Conservation (phyloP, 2,797 vertebrate species). For the Hipposideros larvatus region DNA sequence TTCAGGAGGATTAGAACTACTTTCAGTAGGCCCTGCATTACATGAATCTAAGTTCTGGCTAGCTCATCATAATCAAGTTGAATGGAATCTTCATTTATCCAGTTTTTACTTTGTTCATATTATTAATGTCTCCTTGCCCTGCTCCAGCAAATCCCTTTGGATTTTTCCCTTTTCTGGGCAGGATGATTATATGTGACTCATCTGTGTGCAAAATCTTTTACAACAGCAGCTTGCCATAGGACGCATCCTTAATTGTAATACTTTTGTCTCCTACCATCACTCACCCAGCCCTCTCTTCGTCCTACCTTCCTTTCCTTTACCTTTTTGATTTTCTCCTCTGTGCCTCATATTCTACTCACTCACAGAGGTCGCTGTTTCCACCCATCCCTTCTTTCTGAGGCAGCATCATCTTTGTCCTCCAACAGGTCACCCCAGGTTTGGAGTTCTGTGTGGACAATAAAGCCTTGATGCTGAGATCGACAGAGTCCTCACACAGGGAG, state of each 20-base stretch:
- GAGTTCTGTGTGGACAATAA: not conserved
- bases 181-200: not conserved
- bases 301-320: not conserved
- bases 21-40: conserved; percentile 4
- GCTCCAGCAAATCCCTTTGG: conserved; percentile 33
- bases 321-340: not conserved
- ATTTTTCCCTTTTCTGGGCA: conserved; percentile 11
- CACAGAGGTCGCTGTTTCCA: not conserved
- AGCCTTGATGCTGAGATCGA: not conserved
- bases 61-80: conserved; percentile 38
- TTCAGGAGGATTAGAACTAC: not conserved
- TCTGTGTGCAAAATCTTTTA: conserved; percentile 40
- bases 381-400: not conserved
- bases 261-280: not conserved
- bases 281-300: not conserved
- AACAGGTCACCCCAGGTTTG: not conserved
- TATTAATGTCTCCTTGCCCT: conserved; percentile 1
- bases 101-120: conserved; percentile 30
- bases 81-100: conserved; percentile 36
- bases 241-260: not conserved
- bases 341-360: not conserved
- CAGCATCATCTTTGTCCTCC: not conserved
- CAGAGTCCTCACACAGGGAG: not conserved
- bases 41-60: not conserved
- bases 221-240: not conserved